These are phyloP conservation scores for Terebella lapidaria DNA, from an alignment of 2,888 invertebrate genomes.

Conservation along the genomic window DNA sequence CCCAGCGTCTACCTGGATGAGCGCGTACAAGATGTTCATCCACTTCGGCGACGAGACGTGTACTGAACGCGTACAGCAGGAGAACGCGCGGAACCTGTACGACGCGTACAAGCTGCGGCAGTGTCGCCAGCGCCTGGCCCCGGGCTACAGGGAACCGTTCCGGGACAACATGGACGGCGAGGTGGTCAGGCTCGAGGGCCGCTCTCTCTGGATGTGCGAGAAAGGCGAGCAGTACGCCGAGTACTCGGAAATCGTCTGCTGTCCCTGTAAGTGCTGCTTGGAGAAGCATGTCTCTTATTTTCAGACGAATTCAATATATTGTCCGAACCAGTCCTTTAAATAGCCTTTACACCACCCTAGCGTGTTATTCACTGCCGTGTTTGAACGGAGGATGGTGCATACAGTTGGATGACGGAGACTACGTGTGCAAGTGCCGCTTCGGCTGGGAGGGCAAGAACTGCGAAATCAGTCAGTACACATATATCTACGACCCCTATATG, in stretches of 20 bases:
- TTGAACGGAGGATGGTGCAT: neutral
- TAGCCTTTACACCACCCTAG: neutral
- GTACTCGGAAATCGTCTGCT: neutral
- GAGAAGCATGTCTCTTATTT: too few species aligned
- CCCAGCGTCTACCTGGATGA: neutral
- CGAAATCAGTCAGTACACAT: neutral
- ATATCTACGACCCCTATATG: too few species aligned
- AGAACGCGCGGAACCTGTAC: neutral
- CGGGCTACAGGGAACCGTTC: neutral
- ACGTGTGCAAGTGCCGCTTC: neutral
- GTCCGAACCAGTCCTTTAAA: too few species aligned
- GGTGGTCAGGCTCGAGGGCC: neutral
- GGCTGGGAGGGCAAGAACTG: neutral
- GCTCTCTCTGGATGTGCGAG: neutral
- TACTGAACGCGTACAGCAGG: neutral
- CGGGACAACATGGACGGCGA: neutral
- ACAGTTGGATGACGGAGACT: neutral
- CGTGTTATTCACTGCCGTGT: neutral
- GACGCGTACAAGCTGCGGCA: neutral
- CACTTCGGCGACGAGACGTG: neutral
- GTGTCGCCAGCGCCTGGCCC: neutral
- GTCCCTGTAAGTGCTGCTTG: neutral
- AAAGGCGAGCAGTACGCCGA: neutral
- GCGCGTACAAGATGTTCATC: neutral
- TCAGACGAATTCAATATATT: too few species aligned